Evolutionary conservation across 2,888 invertebrate species (phyloP).

Genomic region (Stenurella melanura): DNA sequence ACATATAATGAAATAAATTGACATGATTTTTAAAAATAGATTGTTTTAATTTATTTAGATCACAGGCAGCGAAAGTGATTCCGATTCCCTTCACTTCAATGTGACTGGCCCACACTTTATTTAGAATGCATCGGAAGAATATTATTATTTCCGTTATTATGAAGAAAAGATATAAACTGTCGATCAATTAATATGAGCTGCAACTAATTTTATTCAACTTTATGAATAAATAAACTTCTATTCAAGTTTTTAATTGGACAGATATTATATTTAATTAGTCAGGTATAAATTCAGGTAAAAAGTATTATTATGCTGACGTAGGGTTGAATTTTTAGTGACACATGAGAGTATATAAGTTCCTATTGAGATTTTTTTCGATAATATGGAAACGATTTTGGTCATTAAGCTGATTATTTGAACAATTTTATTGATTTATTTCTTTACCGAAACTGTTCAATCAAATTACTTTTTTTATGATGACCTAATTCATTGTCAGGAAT

Average conservation of each 20-base stretch:
- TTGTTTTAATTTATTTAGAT: conserved; percentile 47
- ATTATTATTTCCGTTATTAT: conserved; percentile 8
- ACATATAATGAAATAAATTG: conserved; percentile 6
- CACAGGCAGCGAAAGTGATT: conserved; percentile 49
- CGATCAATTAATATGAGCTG: neutral
- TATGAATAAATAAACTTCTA: neutral
- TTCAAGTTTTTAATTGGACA: neutral
- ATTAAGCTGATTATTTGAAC: no score
- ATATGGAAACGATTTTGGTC: no score
- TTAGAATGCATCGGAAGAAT: conserved; percentile 25
- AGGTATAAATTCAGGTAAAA: no score
- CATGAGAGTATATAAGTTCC: no score
- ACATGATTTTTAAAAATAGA: conserved; percentile 27
- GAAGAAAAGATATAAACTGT: neutral
- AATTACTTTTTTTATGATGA: no score
- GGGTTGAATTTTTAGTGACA: no score
- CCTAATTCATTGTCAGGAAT: no score
- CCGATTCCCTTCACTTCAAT: conserved; percentile 51
- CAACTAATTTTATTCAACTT: neutral
- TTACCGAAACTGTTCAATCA: no score
- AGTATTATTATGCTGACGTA: no score
- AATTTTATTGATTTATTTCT: no score
- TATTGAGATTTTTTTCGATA: no score
- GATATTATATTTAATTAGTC: neutral
- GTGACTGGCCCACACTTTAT: conserved; percentile 43